phyloP scores from a whole-genome alignment of 2,888 invertebrate species.

The Xylota sylvarum region DNA sequence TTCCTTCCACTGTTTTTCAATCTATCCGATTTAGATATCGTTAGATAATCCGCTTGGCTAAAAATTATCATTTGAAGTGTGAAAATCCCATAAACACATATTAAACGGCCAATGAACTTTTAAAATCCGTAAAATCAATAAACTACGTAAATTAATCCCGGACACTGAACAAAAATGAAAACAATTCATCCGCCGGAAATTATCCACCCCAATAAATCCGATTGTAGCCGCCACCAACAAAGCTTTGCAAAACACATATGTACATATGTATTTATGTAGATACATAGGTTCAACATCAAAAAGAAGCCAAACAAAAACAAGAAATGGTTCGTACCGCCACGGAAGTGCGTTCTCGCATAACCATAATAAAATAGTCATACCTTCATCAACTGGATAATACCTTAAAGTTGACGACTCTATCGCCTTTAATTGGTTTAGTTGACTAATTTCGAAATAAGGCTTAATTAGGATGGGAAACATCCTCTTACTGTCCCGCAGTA shows the following conservation, averaged over 20 bases:
- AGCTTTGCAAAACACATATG: conserved; percentile 5
- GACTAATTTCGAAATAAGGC: conserved; percentile 7
- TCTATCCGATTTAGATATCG: no score
- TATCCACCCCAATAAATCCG: conserved; percentile 65
- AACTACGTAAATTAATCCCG: conserved; percentile 40
- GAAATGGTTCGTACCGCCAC: conserved; percentile 24
- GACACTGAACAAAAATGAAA: conserved; percentile 13
- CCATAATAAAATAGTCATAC: conserved; percentile 7
- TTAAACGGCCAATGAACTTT: conserved; percentile 24
- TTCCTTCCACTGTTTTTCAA: no score
- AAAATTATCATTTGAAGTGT: conserved; percentile 6
- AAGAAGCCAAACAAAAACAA: conserved; percentile 60
- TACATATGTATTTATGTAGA: neutral
- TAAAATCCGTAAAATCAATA: conserved; percentile 56
- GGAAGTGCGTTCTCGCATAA: conserved; percentile 41
- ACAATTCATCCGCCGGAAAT: conserved; percentile 57
- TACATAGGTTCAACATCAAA: conserved; percentile 39
- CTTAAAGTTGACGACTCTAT: conserved; percentile 16
- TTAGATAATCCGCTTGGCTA: neutral
- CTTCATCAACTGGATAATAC: conserved; percentile 4
- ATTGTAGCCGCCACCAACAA: conserved; percentile 16
- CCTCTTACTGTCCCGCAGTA: neutral
- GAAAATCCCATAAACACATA: conserved; percentile 10
- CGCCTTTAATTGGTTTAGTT: conserved; percentile 44
- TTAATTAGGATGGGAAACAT: neutral